Evolutionary conservation across 2,888 invertebrate genomes (phyloP), one percentile per base, ranked within the genome.

Genomic region (Pycnomerus fuliginosus): DNA sequence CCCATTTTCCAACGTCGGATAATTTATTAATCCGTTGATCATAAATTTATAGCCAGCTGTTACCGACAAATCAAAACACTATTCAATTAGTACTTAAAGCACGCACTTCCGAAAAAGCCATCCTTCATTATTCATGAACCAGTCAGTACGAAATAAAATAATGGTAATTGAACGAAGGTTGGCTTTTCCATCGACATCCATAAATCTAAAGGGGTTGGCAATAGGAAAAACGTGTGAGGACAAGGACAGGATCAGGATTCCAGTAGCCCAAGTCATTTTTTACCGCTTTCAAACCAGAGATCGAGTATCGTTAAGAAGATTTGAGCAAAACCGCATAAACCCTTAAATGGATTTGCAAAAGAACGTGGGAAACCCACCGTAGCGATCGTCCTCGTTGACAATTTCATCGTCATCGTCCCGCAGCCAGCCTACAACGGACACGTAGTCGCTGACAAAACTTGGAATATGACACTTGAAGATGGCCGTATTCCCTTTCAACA

Each of bases 391-490:
- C 50, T 65, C 71, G 62, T 75, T 72, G 60, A 76, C 76, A 64
- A 82, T 80, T 68, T 82, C 79, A 56, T 76, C 77, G 60, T 78
- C 80, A 70, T 85, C 87, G 70, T 85, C 85, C 76, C 89, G 85
- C 71, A 90, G 80, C 92, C 92, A 93, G 61, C 89, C 86, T 61
- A 83, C 82, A 63, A 92, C 88, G 67, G 76, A 79, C 65, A 92
- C 90, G 74, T 88, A 92, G 77, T 93, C 92, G 66, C 90, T 88
- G 59, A 92, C 90, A 77, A 92, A 92, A 76, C 90, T 90, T 63
- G 92, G 91, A 73, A 93, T 90, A 76, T 90, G 90, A 78, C 92
- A 93, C 81, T 92, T 91, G 71, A 92, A 79, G 73, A 92, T 87
- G 64, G 90, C 92, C 62, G 90, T 86, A 76, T 93, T 93, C 65